Evolutionary conservation across 2,888 invertebrate genomes (phyloP).

Genomic region (Cataglyphis albicans): DNA sequence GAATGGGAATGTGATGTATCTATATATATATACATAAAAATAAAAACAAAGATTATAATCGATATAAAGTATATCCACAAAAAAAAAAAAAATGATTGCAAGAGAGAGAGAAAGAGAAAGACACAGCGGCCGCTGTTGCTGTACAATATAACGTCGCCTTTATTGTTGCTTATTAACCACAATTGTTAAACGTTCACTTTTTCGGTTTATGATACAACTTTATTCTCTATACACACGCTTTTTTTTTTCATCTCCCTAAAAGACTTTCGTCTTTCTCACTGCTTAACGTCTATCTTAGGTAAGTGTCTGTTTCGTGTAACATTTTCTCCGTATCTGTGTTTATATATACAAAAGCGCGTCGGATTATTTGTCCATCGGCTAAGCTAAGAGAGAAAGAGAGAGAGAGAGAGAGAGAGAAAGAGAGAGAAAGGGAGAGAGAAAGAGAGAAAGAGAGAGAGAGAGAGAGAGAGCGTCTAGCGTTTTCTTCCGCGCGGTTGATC

Average conservation of each 20-base stretch:
- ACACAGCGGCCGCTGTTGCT: constrained; percentile 43
- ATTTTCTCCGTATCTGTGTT: constrained; percentile 60
- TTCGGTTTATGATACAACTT: constrained; percentile 80
- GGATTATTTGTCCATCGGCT: constrained; percentile 78
- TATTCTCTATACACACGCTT: constrained; percentile 81
- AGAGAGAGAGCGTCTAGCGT: constrained; percentile 60
- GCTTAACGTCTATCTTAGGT: constrained; percentile 68
- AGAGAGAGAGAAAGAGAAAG: neutral
- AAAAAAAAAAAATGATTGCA: neutral
- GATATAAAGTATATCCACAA: neutral
- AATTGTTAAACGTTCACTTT: constrained; percentile 79
- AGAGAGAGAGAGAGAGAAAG: no score
- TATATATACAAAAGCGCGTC: constrained; percentile 84
- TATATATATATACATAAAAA: neutral
- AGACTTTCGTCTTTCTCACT: constrained; percentile 61
- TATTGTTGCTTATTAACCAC: constrained; percentile 84
- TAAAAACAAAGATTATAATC: neutral
- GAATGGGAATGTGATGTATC: neutral
- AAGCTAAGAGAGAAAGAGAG: constrained; percentile 72
- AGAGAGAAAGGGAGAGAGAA: no score
- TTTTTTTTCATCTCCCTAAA: constrained; percentile 67
- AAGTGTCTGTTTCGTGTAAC: constrained; percentile 61
- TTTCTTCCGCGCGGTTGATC: constrained; percentile 68
- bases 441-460: constrained; percentile 61
- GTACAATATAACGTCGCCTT: constrained; percentile 85